These are phyloP conservation scores for Zophobas atratus DNA, from an alignment of 1,140 invertebrate species.

Conservation along the genomic window DNA sequence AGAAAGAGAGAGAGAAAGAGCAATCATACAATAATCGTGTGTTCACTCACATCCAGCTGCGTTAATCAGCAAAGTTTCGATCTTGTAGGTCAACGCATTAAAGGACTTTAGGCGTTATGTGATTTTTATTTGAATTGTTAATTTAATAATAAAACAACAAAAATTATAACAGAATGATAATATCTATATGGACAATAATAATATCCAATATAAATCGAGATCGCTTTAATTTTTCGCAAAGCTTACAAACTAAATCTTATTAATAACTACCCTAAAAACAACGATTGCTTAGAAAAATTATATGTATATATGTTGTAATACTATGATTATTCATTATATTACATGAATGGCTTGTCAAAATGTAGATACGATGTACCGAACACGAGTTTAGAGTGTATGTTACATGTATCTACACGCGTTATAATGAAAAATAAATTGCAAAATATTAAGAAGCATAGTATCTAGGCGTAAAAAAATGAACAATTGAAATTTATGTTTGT, in stretches of 20 bases:
- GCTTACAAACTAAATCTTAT: constrained; percentile 68
- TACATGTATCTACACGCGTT: constrained; percentile 62
- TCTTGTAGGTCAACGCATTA: not conserved
- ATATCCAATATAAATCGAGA: constrained; percentile 64
- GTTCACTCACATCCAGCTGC: too few relatives aligned
- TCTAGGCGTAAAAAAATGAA: constrained; percentile 19
- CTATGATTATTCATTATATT: constrained; percentile 66
- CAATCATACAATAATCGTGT: not conserved
- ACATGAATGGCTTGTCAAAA: constrained; percentile 66
- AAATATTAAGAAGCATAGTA: constrained; percentile 64
- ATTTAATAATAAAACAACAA: constrained; percentile 59
- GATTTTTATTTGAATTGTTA: constrained; percentile 60
- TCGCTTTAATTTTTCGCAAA: constrained; percentile 68
- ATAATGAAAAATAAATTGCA: constrained; percentile 58
- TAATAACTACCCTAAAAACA: constrained; percentile 68
- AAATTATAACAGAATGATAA: constrained; percentile 60
- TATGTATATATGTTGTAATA: constrained; percentile 67
- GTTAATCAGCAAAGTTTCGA: too few relatives aligned
- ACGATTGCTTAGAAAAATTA: constrained; percentile 69
- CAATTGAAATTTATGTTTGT: constrained; percentile 58
- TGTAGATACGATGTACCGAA: constrained; percentile 62
- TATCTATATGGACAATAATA: constrained; percentile 60
- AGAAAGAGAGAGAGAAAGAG: not conserved
- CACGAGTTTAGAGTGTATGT: constrained; percentile 56
- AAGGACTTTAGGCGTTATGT: constrained; percentile 28